These are phyloP conservation scores for Colletes collaris DNA, from an alignment of 2,888 invertebrate genomes.

Conservation along the genomic window DNA sequence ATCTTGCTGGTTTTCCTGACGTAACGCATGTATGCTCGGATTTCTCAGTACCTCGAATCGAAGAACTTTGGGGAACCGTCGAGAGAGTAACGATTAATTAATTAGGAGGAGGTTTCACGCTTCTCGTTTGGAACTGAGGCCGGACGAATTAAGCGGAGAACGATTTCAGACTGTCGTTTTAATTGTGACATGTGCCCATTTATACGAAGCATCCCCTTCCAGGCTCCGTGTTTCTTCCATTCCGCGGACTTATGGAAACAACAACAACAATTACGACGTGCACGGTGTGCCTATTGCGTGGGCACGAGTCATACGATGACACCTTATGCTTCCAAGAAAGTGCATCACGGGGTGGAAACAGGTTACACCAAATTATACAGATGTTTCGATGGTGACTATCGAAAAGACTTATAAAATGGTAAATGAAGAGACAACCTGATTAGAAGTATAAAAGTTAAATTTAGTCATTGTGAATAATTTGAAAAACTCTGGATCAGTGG, in stretches of 20 bases:
- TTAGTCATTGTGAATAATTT: too few relatives aligned
- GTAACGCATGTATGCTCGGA: constrained; percentile 80
- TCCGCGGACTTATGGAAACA: constrained; percentile 51
- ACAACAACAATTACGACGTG: constrained; percentile 27
- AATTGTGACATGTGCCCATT: constrained; percentile 80
- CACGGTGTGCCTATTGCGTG: not conserved
- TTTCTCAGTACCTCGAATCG: not conserved
- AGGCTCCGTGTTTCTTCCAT: constrained; percentile 29
- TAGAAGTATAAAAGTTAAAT: too few relatives aligned
- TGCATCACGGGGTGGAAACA: not conserved
- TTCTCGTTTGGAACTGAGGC: not conserved
- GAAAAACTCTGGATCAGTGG: too few relatives aligned
- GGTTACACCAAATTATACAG: too few relatives aligned
- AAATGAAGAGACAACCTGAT: too few relatives aligned
- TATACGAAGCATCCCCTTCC: constrained; percentile 75
- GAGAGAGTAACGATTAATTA: constrained; percentile 22
- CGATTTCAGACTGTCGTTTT: constrained; percentile 79
- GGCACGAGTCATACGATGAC: not conserved
- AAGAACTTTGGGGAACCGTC: not conserved
- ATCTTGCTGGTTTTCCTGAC: constrained; percentile 82
- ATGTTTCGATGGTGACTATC: too few relatives aligned
- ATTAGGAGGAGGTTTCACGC: constrained; percentile 32
- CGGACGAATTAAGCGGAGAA: constrained; percentile 69
- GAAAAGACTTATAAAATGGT: too few relatives aligned
- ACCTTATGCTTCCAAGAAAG: not conserved